phyloP scores from a whole-genome alignment of 2,797 vertebrate species.

The Helostoma temminkii region DNA sequence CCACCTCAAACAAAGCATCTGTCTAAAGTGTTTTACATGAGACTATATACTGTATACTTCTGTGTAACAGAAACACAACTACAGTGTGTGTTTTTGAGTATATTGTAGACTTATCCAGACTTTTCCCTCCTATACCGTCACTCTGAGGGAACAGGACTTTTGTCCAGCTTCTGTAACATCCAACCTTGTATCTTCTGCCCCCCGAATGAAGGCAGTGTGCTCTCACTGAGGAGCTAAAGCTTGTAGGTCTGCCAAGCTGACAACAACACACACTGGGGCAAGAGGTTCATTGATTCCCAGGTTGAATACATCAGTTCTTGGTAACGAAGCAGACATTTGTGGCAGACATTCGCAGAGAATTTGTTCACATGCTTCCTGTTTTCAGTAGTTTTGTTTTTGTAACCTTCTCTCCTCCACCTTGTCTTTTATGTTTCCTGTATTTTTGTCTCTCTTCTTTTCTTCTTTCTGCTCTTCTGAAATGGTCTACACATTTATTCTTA shows the following conservation, averaged over 20 bases:
- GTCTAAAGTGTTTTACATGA: no score
- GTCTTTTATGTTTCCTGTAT: background rate
- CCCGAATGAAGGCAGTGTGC: background rate
- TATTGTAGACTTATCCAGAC: no score
- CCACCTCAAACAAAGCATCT: no score
- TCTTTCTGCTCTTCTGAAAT: constrained; percentile 17
- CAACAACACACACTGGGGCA: background rate
- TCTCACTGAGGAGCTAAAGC: constrained; percentile 41
- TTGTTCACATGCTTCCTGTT: background rate
- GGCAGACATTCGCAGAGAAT: background rate
- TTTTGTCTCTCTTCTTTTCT: background rate
- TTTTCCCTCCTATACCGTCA: background rate
- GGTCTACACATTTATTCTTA: constrained; percentile 24
- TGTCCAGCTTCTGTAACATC: background rate
- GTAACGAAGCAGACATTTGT: background rate
- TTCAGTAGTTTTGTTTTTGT: no score
- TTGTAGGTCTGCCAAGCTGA: background rate
- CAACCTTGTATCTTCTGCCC: constrained; percentile 26
- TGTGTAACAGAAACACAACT: no score
- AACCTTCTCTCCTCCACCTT: background rate
- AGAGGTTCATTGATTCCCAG: constrained; percentile 1
- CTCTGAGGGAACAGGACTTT: constrained; percentile 7
- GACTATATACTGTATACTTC: no score
- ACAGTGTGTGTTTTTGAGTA: no score
- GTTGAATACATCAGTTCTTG: background rate